Base-by-base conservation (phyloP, 2,888 invertebrate species). In the Pharmacophagus antenor region DNA sequence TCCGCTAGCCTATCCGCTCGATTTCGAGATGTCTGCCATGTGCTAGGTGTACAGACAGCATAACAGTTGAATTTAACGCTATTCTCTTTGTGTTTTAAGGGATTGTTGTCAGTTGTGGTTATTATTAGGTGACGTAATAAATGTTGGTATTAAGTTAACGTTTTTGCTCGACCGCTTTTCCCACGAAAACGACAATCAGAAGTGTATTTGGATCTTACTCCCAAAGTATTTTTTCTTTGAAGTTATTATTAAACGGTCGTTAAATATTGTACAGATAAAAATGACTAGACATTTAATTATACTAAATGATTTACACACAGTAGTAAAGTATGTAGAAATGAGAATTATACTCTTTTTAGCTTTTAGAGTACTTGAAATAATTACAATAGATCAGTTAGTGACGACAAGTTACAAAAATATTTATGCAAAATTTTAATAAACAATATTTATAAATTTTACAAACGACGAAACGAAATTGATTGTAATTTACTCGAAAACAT, bases 11-110 rank as follows among this genome's bases (percentile, higher is more conserved):
- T 74, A 76, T 74, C 77, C 70, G 70, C 73, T 71, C 71, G 74
- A 73, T 79, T 78, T 82, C 71, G 72, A 80, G 75, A 79, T 77
- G 77, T 79, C 78, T 79, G 76, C 63, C 61, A 58, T 61, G 50
- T 56, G 18, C 50, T 51, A 51, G 48, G 51, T 15, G 76, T 81
- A 84, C 73, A 55, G 79, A 70, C 64, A 25, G 71, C 72, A 61
- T 55, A 64, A 51, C 37, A 59, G 18, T 42, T 47, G 8, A n/a
- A 20, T n/a, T 23, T 42, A 47, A 7, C 0, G 2, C 37, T 0
- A n/a, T 37, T 2, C 21, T 15, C n/a, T 57, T 18, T 15, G 20
- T 12, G 10, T 23, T n/a, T 37, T 37, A 5, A 37, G 37, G 37
- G n/a, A n/a, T 15, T 37, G n/a, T 37, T 37, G 15, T 37, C n/a